These are phyloP conservation scores for Neotoxoptera formosana DNA, from an alignment of 1,140 invertebrate genomes.

Conservation along the genomic window DNA sequence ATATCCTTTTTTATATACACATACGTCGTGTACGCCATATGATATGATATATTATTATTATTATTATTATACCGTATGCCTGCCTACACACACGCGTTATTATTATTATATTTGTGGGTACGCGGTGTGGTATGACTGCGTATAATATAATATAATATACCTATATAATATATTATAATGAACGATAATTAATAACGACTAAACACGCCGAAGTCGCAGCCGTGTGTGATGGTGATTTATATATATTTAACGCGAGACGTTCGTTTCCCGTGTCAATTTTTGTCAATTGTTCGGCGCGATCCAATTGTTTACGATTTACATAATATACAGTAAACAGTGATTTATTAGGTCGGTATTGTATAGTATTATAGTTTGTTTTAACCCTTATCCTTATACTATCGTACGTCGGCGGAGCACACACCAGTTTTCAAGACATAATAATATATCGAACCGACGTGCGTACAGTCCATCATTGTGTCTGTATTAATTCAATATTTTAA, in stretches of 20 bases:
- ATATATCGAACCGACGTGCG: not conserved
- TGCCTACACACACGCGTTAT: not conserved
- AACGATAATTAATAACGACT: not conserved
- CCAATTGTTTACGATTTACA: constrained; percentile 11
- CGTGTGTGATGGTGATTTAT: not conserved
- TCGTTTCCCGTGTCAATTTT: constrained; percentile 3
- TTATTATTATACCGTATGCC: not conserved
- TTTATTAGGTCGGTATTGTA: not conserved
- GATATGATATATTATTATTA: not conserved
- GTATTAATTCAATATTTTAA: not conserved
- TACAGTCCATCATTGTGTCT: no score
- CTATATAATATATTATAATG: no score
- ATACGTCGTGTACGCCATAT: no score
- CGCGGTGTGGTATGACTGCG: not conserved
- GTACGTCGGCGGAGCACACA: no score
- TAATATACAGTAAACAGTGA: not conserved
- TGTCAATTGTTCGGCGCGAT: not conserved
- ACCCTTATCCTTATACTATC: not conserved
- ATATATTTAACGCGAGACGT: not conserved
- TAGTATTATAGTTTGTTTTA: not conserved
- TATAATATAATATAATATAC: no score
- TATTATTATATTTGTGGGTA: not conserved
- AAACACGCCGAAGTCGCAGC: not conserved
- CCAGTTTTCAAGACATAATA: no score
- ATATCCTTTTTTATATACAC: not conserved